A percentile compares a stretch with the other conserved stretches of the same genome.
Evolutionary conservation across 2,797 vertebrate species (phyloP).

Genomic region (Semotilus atromaculatus): DNA sequence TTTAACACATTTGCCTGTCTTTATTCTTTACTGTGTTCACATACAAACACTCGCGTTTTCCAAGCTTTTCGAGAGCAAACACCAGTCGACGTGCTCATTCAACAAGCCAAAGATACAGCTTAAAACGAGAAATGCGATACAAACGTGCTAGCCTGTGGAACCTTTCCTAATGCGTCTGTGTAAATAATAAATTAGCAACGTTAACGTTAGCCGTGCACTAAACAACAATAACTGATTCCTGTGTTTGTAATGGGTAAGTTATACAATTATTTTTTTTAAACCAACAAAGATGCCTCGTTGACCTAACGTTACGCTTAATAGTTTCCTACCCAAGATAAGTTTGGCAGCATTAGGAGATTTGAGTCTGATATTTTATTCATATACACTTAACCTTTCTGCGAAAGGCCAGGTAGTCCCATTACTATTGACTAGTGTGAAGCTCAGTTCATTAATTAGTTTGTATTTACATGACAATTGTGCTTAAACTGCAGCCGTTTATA

Average conservation of each 20-base stretch:
- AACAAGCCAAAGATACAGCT: background rate
- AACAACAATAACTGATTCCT: constrained; percentile 44
- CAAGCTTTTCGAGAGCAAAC: constrained; percentile 27
- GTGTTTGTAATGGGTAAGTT: constrained; percentile 16
- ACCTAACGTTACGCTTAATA: too few relatives aligned
- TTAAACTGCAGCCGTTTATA: background rate
- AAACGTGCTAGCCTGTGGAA: background rate
- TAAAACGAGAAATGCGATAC: background rate
- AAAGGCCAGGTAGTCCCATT: background rate
- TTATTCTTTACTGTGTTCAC: constrained; percentile 43
- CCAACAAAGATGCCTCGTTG: background rate
- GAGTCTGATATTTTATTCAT: background rate
- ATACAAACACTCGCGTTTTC: constrained; percentile 27
- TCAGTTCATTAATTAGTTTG: background rate
- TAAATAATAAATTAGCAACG: constrained; percentile 33
- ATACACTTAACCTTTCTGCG: background rate
- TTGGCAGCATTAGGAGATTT: background rate
- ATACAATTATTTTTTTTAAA: background rate
- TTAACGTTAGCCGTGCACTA: constrained; percentile 41
- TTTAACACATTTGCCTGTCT: constrained; percentile 27
- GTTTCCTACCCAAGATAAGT: background rate
- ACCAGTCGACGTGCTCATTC: background rate
- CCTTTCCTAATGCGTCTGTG: constrained; percentile 17
- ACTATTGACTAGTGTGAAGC: background rate
- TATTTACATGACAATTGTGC: background rate